These are phyloP conservation scores for Acrossocheilus wenchowensis DNA, from an alignment of 2,797 vertebrate species.

Conservation along the genomic window DNA sequence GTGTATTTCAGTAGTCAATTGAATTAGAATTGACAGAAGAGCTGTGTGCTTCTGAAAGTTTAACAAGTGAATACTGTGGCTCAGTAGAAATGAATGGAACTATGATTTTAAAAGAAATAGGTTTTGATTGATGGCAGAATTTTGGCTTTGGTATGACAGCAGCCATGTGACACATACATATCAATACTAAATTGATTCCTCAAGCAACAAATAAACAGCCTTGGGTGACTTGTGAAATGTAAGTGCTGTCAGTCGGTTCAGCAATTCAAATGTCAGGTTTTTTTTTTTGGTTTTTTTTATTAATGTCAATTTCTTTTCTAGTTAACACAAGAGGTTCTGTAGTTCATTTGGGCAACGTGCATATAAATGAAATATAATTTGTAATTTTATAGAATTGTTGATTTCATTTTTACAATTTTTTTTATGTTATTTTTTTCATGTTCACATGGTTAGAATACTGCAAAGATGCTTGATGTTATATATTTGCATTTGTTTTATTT, in stretches of 20 bases:
- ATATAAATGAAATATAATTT: background rate
- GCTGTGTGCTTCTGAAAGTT: background rate
- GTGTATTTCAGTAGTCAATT: background rate
- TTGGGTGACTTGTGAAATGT: background rate
- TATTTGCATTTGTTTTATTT: background rate
- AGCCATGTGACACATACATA: background rate
- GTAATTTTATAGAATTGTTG: background rate
- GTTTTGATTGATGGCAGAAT: background rate
- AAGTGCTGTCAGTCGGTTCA: background rate
- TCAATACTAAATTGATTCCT: background rate
- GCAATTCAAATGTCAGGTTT: background rate
- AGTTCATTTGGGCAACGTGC: background rate
- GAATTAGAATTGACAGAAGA: background rate
- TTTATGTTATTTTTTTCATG: background rate
- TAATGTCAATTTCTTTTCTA: background rate
- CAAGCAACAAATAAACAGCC: background rate
- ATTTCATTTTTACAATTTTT: background rate
- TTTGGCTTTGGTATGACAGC: background rate
- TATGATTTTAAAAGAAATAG: background rate
- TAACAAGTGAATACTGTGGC: background rate
- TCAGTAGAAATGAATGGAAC: background rate
- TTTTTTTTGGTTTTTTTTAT: background rate
- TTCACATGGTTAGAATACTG: background rate
- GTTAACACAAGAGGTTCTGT: background rate
- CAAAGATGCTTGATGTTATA: background rate